Evolutionary conservation across 2,113 vertebrate species (phyloP).

Genomic region (Corythoichthys intestinalis): DNA sequence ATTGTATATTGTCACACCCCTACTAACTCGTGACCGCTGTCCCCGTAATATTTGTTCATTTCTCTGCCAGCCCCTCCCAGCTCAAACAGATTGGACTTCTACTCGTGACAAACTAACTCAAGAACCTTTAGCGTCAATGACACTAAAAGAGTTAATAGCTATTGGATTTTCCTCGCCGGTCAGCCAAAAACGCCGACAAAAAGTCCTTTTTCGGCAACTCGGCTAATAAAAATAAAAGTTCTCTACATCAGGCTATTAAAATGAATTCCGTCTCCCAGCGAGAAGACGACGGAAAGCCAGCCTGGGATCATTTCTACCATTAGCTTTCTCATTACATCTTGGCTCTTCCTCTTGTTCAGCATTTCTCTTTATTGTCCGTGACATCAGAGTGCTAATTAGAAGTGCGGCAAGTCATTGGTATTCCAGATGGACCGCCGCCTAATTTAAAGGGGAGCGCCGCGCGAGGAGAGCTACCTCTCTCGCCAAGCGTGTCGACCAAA

Average conservation of each 20-base stretch:
- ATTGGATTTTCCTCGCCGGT: background rate
- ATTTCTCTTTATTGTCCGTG: constrained; percentile 60
- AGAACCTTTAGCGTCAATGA: too few species aligned
- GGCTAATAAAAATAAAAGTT: constrained; percentile 28
- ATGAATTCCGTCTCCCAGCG: constrained; percentile 36
- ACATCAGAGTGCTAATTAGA: constrained; percentile 69
- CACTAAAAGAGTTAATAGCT: too few species aligned
- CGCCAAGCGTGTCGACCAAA: constrained; percentile 43
- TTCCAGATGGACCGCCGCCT: constrained; percentile 47
- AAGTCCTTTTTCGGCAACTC: background rate
- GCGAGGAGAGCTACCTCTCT: constrained; percentile 34
- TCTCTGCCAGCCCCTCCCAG: too few species aligned
- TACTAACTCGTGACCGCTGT: too few species aligned
- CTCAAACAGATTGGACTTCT: too few species aligned
- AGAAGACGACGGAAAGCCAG: constrained; percentile 40
- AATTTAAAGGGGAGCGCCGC: constrained; percentile 50
- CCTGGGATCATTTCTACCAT: constrained; percentile 59
- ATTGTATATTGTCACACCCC: too few species aligned
- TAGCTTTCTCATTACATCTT: constrained; percentile 58
- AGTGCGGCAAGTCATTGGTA: constrained; percentile 50
- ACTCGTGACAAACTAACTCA: too few species aligned
- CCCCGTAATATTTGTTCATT: too few species aligned
- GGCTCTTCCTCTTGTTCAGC: constrained; percentile 51
- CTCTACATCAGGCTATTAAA: constrained; percentile 43
- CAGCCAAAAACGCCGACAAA: background rate